Evolutionary conservation across 2,113 vertebrate genomes (phyloP), one percentile per base, ranked within the genome.

Genomic region (Silurus meridionalis): DNA sequence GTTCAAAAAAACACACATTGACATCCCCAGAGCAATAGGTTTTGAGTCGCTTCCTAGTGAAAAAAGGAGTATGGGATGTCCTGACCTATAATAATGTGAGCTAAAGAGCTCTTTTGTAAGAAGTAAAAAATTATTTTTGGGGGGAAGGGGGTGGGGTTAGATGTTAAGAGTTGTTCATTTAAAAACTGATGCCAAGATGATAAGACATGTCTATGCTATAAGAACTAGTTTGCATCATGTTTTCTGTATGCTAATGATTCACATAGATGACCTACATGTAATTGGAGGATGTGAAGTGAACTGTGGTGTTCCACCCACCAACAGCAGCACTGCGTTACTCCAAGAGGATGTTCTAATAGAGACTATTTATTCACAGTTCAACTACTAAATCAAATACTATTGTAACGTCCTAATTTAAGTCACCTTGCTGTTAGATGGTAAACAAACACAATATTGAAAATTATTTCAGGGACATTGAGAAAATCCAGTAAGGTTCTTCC

Each of bases 231-330:
- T 85, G 75, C 10, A 69, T 57, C 21, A 77, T 6, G 8, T 85
- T 63, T 53, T 61, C 53, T 85, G 71, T 88, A 82, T 85, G 71
- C 60, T 78, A 81, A 58, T 28, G 23, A 61, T 58, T 71, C 60
- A 83, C 25, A 61, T 19, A 83, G 72, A 64, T 63, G 57, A 77
- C 50, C 46, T 77, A 64, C 66, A 82, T 82, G 55, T 83, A 25
- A 58, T 6, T 78, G 83, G 81, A 67, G 72, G 48, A 75, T 52
- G n/a, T 78, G 13, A 78, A 0, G 14, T 78, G 14, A 74, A 50
- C 71, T 50, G 19, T 23, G 50, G 4, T 8, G 10, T 74, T 21
- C 8, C 9, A 23, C 19, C 11, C 48, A 75, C 17, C 72, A 52
- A 13, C 8, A 75, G 10, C 50, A n/a, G 50, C 0, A n/a, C n/a